Conservation (phyloP, 2,797 vertebrate genomes). For the Odontamblyopus lacepedii region DNA sequence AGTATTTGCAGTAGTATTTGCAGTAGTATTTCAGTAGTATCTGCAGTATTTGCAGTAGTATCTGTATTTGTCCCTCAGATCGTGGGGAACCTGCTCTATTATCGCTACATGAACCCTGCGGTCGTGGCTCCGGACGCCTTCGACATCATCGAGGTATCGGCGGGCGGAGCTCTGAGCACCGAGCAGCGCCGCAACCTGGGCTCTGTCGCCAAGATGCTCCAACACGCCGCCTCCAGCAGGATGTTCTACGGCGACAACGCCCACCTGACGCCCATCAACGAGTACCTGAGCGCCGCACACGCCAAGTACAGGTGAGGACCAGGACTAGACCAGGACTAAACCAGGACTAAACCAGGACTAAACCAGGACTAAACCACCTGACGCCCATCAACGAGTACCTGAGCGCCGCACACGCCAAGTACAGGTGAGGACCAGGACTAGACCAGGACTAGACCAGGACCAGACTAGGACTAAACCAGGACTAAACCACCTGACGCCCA, state of each 20-base stretch:
- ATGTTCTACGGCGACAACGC: conserved; percentile 94
- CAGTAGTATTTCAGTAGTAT: not conserved
- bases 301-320: conserved; percentile 88
- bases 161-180: conserved; percentile 90
- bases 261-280: conserved; percentile 91
- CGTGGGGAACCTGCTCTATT: conserved; percentile 96
- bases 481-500: no score
- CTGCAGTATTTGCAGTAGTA: not conserved
- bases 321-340: no score
- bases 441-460: no score
- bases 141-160: conserved; percentile 96
- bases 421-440: not conserved
- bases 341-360: no score
- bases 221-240: conserved; percentile 95
- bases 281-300: conserved; percentile 90
- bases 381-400: not conserved
- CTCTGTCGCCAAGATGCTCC: conserved; percentile 95
- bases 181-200: conserved; percentile 96
- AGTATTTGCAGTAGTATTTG: not conserved
- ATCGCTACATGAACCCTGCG: conserved; percentile 98
- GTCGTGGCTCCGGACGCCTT: conserved; percentile 98
- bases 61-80: conserved; percentile 73
- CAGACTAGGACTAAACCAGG: no score
- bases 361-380: no score
- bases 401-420: not conserved